Conservation (phyloP, 92 coral and sea anemone species). For the Palythoa caribaeorum region DNA sequence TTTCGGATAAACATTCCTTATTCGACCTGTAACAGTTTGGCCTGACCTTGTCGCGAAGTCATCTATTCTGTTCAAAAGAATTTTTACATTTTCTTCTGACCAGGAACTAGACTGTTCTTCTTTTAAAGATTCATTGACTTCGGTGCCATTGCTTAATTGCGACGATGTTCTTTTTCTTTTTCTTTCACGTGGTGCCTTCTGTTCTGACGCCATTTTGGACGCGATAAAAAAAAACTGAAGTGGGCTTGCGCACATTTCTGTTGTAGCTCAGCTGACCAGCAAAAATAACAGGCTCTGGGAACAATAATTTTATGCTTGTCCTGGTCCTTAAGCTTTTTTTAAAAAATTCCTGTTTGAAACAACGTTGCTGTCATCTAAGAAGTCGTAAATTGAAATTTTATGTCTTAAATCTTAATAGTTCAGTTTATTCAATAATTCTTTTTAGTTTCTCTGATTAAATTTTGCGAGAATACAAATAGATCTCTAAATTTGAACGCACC, state of each 20-base stretch:
- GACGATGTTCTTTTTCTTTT: neutral
- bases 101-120: neutral
- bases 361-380: too few species aligned
- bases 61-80: constrained; percentile 51
- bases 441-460: neutral
- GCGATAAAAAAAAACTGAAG: neutral
- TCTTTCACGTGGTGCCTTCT: neutral
- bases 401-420: too few species aligned
- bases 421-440: too few species aligned
- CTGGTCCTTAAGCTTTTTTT: neutral
- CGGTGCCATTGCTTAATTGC: neutral
- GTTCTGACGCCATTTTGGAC: constrained; percentile 20
- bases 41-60: constrained; percentile 32
- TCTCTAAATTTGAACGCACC: neutral
- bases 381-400: too few species aligned
- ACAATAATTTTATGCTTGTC: neutral
- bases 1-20: constrained; percentile 40
- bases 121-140: neutral
- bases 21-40: neutral
- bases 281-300: neutral
- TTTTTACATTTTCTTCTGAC: constrained; percentile 42
- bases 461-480: too few species aligned
- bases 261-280: neutral
- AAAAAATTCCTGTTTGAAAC: neutral
- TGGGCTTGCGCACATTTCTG: neutral